phyloP scores from a whole-genome alignment of 2,797 vertebrate species.

The Onychomys torridus region DNA sequence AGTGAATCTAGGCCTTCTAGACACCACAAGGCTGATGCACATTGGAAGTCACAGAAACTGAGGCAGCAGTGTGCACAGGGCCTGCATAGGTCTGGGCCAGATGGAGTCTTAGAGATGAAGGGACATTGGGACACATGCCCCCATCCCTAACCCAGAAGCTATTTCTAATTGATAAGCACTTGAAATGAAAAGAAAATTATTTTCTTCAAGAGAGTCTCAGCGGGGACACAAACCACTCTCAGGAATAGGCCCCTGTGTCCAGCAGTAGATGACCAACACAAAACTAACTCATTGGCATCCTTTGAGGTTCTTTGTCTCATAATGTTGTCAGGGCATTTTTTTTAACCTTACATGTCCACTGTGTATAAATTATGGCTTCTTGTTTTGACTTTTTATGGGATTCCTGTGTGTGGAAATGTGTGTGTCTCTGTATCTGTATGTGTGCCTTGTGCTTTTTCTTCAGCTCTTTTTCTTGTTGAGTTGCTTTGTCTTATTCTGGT shows the following conservation, averaged over 20 bases:
- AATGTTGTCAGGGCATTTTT: not conserved
- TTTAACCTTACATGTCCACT: not conserved
- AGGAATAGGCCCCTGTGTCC: not conserved
- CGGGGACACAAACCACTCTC: not conserved
- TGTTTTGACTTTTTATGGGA: not conserved
- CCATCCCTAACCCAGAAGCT: not conserved
- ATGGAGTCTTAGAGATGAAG: not conserved
- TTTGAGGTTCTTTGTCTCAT: not conserved
- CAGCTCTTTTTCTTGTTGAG: not conserved
- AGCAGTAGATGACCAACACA: not conserved
- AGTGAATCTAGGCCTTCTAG: not conserved
- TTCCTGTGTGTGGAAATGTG: not conserved
- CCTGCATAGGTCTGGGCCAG: not conserved
- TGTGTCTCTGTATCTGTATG: not conserved
- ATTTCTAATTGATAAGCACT: not conserved
- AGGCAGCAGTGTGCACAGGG: not conserved
- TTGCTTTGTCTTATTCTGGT: not conserved
- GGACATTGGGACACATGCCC: no score
- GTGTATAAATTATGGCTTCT: not conserved
- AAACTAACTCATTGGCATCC: not conserved
- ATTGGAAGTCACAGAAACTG: not conserved
- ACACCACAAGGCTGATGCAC: not conserved
- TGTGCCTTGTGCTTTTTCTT: not conserved
- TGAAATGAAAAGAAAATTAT: not conserved
- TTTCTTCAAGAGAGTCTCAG: not conserved